Base-by-base conservation (phyloP, 2,113 vertebrate species). In the Sturnira hondurensis region DNA sequence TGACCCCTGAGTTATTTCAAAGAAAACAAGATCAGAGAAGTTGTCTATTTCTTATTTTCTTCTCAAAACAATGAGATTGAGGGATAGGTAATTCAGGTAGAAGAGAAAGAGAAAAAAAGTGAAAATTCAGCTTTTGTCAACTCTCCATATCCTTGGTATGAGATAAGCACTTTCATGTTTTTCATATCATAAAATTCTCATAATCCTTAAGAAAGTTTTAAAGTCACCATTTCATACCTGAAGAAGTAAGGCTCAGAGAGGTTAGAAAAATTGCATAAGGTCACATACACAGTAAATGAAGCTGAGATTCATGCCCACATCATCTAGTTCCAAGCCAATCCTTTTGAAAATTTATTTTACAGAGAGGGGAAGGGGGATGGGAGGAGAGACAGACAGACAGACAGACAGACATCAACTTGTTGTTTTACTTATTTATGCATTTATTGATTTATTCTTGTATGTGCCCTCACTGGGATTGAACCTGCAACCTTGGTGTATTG, bases 21-120 rank as follows among this genome's bases (percentile, higher is more conserved):
- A 96, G 47, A 84, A 96, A 96, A 89, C 8, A 74, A 87, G 20
- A 74, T 93, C 65, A 92, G 22, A 26, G 13, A 94, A 71, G 26
- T 58, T 7, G 4, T 63, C 43, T 92, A 81, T 70, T 95, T 76
- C 87, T 65, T 22, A 67, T 78, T 91, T 78, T 95, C 84, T 89
- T 91, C 54, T 86, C 14, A 47, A 89, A 94, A 94, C 19, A 17
- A 54, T 76, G 65, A 7, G 20, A 63, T 47, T 50, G 11, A 5
- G 10, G 92, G 52, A 70, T 73, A 95, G 87, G 38, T 63, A 33
- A 74, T 45, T 50, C 54, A 83, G 61, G 45, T 16, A 63, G 26
- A 81, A 1, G 5, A n/a, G 43, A 63, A 63, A 67, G 5, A n/a
- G 43, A 71, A 45, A 22, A 67, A 67, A 58, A 89, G 13, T 36